These are phyloP conservation scores for Mya arenaria DNA, from an alignment of 1,140 invertebrate genomes.

Conservation along the genomic window DNA sequence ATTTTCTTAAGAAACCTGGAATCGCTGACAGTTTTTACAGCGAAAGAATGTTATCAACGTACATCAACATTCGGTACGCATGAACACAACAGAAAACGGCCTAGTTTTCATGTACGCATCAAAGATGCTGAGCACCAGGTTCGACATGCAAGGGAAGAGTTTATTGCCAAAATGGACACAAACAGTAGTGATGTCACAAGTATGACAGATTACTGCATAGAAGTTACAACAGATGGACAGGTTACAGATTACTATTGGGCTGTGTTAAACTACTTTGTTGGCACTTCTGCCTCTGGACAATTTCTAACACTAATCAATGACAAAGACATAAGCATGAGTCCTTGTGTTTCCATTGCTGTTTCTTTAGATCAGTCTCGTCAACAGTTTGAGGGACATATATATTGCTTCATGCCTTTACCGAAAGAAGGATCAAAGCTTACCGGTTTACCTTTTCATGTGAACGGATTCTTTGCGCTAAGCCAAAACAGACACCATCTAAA, in stretches of 20 bases:
- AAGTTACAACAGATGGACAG: too few relatives aligned
- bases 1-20: conserved; percentile 66
- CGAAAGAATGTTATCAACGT: too few relatives aligned
- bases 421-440: conserved; percentile 63
- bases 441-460: conserved; percentile 76
- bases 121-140: too few relatives aligned
- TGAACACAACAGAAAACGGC: too few relatives aligned
- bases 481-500: conserved; percentile 75
- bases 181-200: too few relatives aligned
- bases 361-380: background rate
- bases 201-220: too few relatives aligned
- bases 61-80: too few relatives aligned
- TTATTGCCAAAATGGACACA: too few relatives aligned
- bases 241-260: background rate
- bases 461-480: conserved; percentile 75
- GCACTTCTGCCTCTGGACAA: background rate
- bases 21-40: too few relatives aligned
- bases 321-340: conserved; percentile 2
- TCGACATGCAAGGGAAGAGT: too few relatives aligned
- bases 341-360: conserved; percentile 28
- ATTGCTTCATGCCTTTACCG: conserved; percentile 77
- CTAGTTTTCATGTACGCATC: too few relatives aligned
- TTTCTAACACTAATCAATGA: conserved; percentile 28
- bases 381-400: conserved; percentile 68
- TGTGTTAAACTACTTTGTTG: conserved; percentile 38